phyloP scores from a whole-genome alignment of 2,888 invertebrate species.

The Metalampra italica region DNA sequence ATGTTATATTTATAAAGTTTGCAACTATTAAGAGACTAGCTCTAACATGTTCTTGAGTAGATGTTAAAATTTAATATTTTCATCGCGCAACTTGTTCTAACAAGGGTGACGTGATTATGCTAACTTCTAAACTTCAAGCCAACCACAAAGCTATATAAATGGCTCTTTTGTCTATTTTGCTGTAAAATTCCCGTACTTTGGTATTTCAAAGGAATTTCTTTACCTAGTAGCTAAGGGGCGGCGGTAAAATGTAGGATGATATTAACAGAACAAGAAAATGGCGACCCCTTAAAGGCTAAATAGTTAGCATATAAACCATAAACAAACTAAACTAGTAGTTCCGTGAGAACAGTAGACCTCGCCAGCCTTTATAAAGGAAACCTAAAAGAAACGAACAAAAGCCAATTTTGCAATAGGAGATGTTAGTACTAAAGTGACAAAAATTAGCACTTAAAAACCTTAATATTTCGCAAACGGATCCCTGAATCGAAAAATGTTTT shows the following conservation, averaged over 20 bases:
- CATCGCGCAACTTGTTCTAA: constrained; percentile 9
- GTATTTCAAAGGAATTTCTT: not conserved
- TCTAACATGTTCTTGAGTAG: constrained; percentile 1
- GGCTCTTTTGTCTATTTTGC: not conserved
- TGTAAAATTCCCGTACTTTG: not conserved
- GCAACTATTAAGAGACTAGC: not conserved
- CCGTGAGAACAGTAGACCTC: no score
- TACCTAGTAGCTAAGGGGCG: not conserved
- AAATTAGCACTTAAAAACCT: no score
- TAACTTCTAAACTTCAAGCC: not conserved
- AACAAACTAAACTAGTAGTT: no score
- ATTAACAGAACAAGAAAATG: no score
- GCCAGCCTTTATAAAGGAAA: no score
- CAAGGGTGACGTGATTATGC: constrained; percentile 2
- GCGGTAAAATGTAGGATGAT: not conserved
- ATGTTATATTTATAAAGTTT: constrained; percentile 1
- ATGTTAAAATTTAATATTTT: constrained; percentile 15
- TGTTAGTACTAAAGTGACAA: no score
- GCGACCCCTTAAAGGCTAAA: no score
- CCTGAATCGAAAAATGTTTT: no score
- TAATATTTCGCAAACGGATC: no score
- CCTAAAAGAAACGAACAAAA: no score
- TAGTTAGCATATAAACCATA: no score
- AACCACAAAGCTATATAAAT: not conserved
- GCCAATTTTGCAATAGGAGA: no score